Base-by-base conservation (phyloP, 2,113 vertebrate species). In the Tachuris rubrigastra region DNA sequence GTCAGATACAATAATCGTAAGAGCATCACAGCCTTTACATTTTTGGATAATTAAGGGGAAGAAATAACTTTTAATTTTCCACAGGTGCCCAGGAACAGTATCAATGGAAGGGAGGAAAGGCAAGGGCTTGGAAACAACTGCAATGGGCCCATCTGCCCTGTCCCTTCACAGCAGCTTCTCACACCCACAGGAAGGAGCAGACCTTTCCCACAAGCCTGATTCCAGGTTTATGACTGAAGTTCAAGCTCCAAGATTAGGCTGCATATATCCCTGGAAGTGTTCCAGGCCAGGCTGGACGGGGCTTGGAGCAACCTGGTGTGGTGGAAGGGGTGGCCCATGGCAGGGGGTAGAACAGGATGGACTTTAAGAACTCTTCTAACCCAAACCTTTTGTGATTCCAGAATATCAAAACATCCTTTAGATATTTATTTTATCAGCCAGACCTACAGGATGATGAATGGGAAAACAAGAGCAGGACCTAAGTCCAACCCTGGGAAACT, bases 1-100 rank as follows among this genome's bases (percentile, higher is more conserved):
- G 6, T 2, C 58, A 58, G 5, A 27, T 1, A 30, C 39, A n/a
- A 22, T 33, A 12, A 31, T 17, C 0, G 0, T 2, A 8, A 49
- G 10, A 18, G 17, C 83, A 67, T 2, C 74, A 37, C 25, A 31
- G 3, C 8, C 62, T 35, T 30, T 5, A 1, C 1, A 3, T 25
- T 25, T 20, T 22, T 13, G 2, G 9, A 6, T 12, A 33, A 41
- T 7, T 1, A 11, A 11, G 24, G 50, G 22, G 6, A 12, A 83
- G 44, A 66, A 84, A 22, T 14, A 39, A 16, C 46, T 30, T 20
- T 10, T 12, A 5, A 3, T 20, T 14, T 30, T 7, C 22, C 11
- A 8, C 2, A 0, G 0, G 3, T 23, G 58, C 16, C 44, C 33
- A 39, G 73, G 58, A 53, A 55, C 16, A 60, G 14, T 35, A 72